Evolutionary conservation across 1,140 invertebrate genomes (phyloP).

Genomic region (Trinorchestia longiramus): DNA sequence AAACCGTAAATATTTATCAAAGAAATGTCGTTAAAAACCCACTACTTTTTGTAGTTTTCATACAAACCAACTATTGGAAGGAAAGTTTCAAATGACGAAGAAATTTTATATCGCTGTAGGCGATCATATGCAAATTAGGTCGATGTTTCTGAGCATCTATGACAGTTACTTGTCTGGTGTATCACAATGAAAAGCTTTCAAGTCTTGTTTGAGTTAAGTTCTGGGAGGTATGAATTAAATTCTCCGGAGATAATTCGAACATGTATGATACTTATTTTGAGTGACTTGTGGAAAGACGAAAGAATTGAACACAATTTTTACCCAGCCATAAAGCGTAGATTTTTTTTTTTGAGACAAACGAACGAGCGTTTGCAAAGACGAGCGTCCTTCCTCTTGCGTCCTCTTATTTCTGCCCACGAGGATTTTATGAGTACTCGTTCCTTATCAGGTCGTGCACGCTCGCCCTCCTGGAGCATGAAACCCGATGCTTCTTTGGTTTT

Average conservation of each 20-base stretch:
- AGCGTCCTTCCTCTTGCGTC: neutral
- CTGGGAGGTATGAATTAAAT: neutral
- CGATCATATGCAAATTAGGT: neutral
- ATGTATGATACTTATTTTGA: neutral
- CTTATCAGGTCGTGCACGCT: constrained; percentile 27
- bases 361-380: neutral
- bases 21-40: neutral
- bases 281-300: neutral
- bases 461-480: neutral
- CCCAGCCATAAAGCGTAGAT: neutral
- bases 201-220: neutral
- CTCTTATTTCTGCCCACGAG: neutral
- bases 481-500: neutral
- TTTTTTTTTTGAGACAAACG: neutral
- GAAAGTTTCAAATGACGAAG: neutral
- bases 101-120: neutral
- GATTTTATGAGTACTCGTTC: neutral
- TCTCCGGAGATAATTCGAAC: neutral
- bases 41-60: neutral
- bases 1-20: neutral
- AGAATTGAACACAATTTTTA: neutral
- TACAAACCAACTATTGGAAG: neutral
- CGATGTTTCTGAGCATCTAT: neutral
- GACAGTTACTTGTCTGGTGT: too few relatives aligned
- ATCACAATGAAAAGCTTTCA: neutral